Evolutionary conservation across 2,113 vertebrate species (phyloP).

Genomic region (Orientallactaga bullata): DNA sequence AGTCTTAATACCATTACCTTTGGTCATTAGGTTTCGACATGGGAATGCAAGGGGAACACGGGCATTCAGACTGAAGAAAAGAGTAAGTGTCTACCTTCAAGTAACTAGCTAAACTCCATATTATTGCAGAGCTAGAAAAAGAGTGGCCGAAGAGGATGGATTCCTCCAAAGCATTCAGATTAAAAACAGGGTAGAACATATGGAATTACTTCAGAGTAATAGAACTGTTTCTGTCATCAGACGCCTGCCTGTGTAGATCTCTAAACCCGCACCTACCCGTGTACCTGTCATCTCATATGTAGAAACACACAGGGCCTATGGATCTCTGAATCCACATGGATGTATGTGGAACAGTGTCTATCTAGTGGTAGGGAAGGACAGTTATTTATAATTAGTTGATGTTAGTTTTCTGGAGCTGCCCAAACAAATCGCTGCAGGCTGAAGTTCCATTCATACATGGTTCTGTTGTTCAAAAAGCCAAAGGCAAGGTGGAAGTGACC

Average conservation of each 20-base stretch:
- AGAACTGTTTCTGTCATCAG: background rate
- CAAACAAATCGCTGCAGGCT: background rate
- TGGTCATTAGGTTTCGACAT: background rate
- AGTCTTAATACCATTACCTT: background rate
- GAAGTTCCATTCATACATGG: no score
- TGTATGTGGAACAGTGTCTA: background rate
- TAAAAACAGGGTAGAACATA: background rate
- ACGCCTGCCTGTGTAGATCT: background rate
- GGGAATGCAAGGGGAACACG: no score
- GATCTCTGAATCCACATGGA: background rate
- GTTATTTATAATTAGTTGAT: background rate
- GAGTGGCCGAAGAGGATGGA: background rate
- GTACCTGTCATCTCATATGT: no score
- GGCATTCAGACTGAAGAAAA: background rate
- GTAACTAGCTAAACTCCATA: background rate
- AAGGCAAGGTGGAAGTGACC: background rate
- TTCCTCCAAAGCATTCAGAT: background rate
- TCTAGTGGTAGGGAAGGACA: background rate
- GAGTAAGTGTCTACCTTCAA: no score
- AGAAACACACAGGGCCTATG: background rate
- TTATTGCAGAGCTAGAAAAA: background rate
- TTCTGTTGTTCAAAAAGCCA: background rate
- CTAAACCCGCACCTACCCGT: background rate
- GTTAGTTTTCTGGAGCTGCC: background rate
- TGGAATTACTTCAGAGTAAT: background rate